These are phyloP conservation scores for Phalacrocorax brasilianus DNA, from an alignment of 2,113 vertebrate genomes.

Conservation along the genomic window DNA sequence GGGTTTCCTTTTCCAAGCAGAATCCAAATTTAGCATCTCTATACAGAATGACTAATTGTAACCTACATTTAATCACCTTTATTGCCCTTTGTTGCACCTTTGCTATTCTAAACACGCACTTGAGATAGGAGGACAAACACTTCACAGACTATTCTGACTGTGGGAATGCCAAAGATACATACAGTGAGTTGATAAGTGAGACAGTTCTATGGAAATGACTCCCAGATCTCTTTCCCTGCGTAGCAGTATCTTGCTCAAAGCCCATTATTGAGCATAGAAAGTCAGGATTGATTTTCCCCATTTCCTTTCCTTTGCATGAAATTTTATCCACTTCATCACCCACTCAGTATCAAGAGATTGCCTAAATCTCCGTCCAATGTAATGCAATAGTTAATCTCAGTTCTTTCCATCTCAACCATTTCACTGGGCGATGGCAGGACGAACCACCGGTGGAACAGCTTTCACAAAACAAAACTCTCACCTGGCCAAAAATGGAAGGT, in stretches of 20 bases:
- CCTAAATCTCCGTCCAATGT: neutral
- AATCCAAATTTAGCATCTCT: neutral
- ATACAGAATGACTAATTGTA: neutral
- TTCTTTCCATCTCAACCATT: neutral
- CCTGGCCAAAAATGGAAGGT: neutral
- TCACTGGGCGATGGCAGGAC: neutral
- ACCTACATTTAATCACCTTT: neutral
- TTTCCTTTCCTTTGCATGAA: neutral
- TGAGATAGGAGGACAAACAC: neutral
- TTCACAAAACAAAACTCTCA: neutral
- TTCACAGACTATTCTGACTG: neutral
- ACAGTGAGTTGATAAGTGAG: neutral
- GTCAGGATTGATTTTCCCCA: neutral
- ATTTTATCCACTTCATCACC: neutral
- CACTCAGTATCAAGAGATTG: neutral
- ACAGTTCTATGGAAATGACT: neutral
- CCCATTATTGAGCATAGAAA: neutral
- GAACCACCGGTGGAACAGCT: neutral
- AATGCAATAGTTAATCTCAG: neutral
- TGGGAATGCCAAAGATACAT: neutral
- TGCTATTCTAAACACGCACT: neutral
- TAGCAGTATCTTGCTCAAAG: neutral
- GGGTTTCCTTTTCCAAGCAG: neutral
- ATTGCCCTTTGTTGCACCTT: neutral
- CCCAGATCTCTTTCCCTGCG: neutral